Evolutionary conservation across 2,888 invertebrate species (phyloP).

Genomic region (Platerodrilus igneus): DNA sequence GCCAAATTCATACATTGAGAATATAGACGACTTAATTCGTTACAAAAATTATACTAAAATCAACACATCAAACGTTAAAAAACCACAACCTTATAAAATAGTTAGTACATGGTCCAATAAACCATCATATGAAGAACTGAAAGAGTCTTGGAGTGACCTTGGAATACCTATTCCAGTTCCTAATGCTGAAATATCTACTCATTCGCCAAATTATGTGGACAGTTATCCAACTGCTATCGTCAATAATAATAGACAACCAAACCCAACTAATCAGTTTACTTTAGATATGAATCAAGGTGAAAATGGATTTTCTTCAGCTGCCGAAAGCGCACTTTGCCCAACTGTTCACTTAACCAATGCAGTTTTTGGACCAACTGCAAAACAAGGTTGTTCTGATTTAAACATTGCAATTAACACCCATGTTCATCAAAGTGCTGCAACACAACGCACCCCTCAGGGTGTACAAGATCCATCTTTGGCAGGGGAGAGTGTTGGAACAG

Average conservation of each 20-base stretch:
- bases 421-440: conserved; percentile 56
- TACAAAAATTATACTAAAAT: conserved; percentile 26
- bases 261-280: conserved; percentile 36
- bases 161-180: conserved; percentile 38
- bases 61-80: conserved; percentile 15
- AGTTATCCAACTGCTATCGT: not conserved
- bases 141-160: conserved; percentile 47
- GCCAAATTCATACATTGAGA: conserved; percentile 25
- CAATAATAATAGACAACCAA: conserved; percentile 16
- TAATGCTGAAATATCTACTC: conserved; percentile 40
- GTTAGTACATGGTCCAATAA: conserved; percentile 54
- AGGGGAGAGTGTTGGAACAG: conserved; percentile 43
- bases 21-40: conserved; percentile 11
- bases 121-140: conserved; percentile 49
- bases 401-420: conserved; percentile 68
- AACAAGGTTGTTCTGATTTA: conserved; percentile 63
- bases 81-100: conserved; percentile 44
- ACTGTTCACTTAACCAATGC: conserved; percentile 55
- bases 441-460: conserved; percentile 33
- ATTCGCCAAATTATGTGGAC: conserved; percentile 36
- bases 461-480: conserved; percentile 44
- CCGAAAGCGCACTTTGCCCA: conserved; percentile 46
- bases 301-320: conserved; percentile 4
- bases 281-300: conserved; percentile 34
- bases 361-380: conserved; percentile 54